A percentile compares a stretch with the other conserved stretches of the same genome.
phyloP scores from a whole-genome alignment of 1,140 invertebrate species.

The Watersipora subatra region DNA sequence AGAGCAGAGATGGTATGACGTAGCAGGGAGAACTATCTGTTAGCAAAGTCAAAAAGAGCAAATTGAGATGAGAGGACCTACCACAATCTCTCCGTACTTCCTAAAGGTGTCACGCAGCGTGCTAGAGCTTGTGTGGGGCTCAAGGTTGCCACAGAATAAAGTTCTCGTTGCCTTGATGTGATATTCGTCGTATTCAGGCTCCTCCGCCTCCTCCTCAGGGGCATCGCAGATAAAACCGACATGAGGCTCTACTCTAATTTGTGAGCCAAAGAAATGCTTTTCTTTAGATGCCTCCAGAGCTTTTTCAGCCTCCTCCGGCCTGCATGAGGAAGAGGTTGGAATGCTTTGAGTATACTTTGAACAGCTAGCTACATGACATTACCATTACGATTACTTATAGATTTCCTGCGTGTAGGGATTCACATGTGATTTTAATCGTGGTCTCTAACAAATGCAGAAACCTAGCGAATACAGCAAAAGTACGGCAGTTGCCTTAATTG shows the following conservation, averaged over 20 bases:
- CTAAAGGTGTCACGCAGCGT: conserved; percentile 82
- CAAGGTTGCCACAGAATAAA: conserved; percentile 77
- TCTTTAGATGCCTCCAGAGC: conserved; percentile 86
- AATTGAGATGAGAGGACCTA: no score
- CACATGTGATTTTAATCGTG: no score
- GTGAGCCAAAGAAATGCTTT: conserved; percentile 77
- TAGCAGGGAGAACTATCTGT: no score
- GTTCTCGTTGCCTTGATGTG: conserved; percentile 83
- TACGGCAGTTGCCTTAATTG: no score
- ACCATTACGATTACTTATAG: conserved; percentile 7
- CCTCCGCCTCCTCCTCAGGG: conserved; percentile 63
- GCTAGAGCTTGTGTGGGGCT: conserved; percentile 76
- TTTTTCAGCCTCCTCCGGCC: conserved; percentile 82
- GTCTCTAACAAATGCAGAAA: no score
- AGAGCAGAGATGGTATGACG: no score
- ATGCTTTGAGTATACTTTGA: no score
- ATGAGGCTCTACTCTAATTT: conserved; percentile 29
- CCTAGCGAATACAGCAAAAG: no score
- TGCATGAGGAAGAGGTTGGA: conserved; percentile 13
- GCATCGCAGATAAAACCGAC: conserved; percentile 46
- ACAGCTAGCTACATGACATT: not conserved
- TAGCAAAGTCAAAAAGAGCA: no score
- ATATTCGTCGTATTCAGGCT: conserved; percentile 85
- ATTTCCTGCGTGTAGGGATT: conserved; percentile 1
- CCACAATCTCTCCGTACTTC: conserved; percentile 87